Evolutionary conservation across 2,888 invertebrate genomes (phyloP).

Genomic region (Lepidochitona cinerea): DNA sequence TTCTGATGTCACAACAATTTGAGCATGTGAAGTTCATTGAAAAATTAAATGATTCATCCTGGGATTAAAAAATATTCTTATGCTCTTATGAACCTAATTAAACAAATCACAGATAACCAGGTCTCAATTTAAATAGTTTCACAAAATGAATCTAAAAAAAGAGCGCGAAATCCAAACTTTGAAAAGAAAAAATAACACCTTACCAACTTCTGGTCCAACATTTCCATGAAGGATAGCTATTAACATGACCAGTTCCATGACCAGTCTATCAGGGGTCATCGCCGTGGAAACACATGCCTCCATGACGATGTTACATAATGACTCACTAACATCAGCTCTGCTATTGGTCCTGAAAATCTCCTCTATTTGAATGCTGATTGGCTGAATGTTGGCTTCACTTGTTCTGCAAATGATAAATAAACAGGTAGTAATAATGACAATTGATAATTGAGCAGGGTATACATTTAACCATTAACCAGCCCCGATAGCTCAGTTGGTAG

Average conservation of each 20-base stretch:
- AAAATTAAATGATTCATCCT: too few relatives aligned
- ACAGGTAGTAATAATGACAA: too few relatives aligned
- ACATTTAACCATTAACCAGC: too few relatives aligned
- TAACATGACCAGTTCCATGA: conserved; percentile 88
- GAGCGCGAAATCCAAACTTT: not conserved
- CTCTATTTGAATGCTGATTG: conserved; percentile 85
- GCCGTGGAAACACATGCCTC: conserved; percentile 79
- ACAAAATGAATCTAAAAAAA: too few relatives aligned
- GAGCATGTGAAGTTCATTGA: too few relatives aligned
- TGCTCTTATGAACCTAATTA: too few relatives aligned
- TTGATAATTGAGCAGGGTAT: too few relatives aligned
- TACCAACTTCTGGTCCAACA: conserved; percentile 91
- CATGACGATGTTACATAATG: conserved; percentile 79
- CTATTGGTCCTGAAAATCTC: conserved; percentile 78
- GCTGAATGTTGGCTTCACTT: conserved; percentile 88
- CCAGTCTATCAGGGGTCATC: conserved; percentile 72
- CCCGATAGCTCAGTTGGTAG: too few relatives aligned
- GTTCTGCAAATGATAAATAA: conserved; percentile 48
- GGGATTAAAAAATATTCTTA: too few relatives aligned
- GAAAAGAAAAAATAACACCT: conserved; percentile 48
- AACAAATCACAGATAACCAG: too few relatives aligned
- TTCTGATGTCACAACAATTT: too few relatives aligned
- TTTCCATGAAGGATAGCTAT: conserved; percentile 89
- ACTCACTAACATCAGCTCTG: conserved; percentile 76
- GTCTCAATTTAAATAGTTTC: too few relatives aligned